Base-by-base conservation (phyloP, 2,888 invertebrate genomes). In the Aplocera efformata region DNA sequence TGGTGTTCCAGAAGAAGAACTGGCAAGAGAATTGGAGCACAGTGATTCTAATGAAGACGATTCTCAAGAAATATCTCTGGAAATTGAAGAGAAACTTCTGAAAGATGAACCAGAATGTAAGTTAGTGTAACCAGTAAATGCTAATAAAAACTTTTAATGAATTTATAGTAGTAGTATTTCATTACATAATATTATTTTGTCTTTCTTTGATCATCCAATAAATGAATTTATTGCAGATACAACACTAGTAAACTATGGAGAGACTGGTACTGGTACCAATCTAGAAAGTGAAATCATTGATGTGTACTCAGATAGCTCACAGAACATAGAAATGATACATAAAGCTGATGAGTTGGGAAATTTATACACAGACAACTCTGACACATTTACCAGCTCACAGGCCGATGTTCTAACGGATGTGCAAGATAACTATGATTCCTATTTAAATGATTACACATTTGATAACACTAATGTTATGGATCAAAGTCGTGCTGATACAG, bases 21-120 rank as follows among this genome's bases (percentile, higher is more conserved):
- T 89, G 31, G 84, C 75, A 8, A 74, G 75, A 34, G 89, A 88
- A 58, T 56, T 89, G 35, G 88, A 89, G 24, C 88, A 88, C 40
- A 88, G 88, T 56, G 88, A 88, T 56, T 88, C 86, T 1, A 83
- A 79, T 50, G 88, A 88, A 61, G 89, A 88, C 17, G 88, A 86
- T 56, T 75, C 76, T 9, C 83, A 83, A 56, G 89, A 89, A 48
- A 82, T 88, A 53, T 86, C 89, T 1, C 55, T 88, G 38, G 89
- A 89, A 63, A 74, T 80, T 36, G 89, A 89, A 64, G 89, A 89
- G 47, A 88, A 82, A 42, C 57, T 89, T 11, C 60, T 88, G 1
- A 88, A 83, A 69, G 89, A 88, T 60, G 85, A 86, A 65, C 86
- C 88, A 22, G 85, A 86, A 70, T 88, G 88, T 86, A 63, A 60